These are phyloP conservation scores for Onthophagus taurus DNA, from an alignment of 1,140 invertebrate genomes.

Conservation along the genomic window DNA sequence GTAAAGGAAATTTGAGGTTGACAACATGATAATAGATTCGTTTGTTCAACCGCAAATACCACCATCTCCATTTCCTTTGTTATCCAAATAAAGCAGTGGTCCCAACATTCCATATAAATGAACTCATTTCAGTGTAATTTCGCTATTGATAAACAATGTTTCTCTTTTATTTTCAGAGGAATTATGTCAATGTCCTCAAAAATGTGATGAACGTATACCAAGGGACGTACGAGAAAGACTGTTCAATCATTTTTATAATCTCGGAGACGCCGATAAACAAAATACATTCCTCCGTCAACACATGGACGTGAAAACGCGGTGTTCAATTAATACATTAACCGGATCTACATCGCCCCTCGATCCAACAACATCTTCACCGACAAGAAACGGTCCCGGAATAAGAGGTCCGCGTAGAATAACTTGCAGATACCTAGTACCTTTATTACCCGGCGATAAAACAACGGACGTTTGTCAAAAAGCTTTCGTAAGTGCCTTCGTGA, in stretches of 20 bases:
- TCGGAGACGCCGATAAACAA: slow-evolving; percentile 39
- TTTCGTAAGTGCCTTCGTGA: slow-evolving; percentile 43
- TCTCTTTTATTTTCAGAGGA: slow-evolving; percentile 34
- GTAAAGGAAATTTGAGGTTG: too few species aligned
- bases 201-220: slow-evolving; percentile 42
- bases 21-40: too few species aligned
- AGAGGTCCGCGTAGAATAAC: slow-evolving; percentile 38
- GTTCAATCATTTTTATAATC: slow-evolving; percentile 41
- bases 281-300: slow-evolving; percentile 40
- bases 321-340: slow-evolving; percentile 33
- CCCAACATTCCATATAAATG: too few species aligned
- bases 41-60: too few species aligned
- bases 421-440: slow-evolving; percentile 42
- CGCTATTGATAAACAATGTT: too few species aligned
- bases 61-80: too few species aligned
- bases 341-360: too few species aligned
- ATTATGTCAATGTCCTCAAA: slow-evolving; percentile 45
- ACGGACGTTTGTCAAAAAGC: slow-evolving; percentile 46
- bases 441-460: slow-evolving; percentile 29
- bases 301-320: slow-evolving; percentile 37
- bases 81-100: too few species aligned
- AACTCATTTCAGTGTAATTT: too few species aligned
- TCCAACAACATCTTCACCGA: too few species aligned
- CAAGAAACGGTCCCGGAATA: too few species aligned
- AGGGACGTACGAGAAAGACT: slow-evolving; percentile 36